Evolutionary conservation across 2,888 invertebrate genomes (phyloP).

Genomic region (Eupithecia subfuscata): DNA sequence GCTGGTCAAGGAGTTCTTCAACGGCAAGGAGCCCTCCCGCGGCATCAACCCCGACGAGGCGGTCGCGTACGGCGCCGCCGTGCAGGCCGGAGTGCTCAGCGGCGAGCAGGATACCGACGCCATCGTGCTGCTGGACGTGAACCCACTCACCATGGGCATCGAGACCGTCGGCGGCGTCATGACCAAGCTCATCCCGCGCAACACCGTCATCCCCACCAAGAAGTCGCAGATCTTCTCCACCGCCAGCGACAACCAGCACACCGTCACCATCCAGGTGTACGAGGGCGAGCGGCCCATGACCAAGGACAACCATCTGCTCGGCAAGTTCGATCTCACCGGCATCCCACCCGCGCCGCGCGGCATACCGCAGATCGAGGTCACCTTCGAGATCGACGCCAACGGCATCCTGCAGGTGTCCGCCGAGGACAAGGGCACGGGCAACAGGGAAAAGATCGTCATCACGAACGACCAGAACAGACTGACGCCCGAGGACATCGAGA

Average conservation of each 20-base stretch:
- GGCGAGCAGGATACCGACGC: slow-evolving; percentile 99
- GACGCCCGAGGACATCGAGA: slow-evolving; percentile 98
- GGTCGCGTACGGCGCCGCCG: slow-evolving; percentile 99
- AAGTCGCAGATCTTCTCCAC: slow-evolving; percentile 99
- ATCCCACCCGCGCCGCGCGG: slow-evolving; percentile 98
- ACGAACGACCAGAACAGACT: slow-evolving; percentile 99
- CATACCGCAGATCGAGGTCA: slow-evolving; percentile 97
- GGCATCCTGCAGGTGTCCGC: slow-evolving; percentile 98
- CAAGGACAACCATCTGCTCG: slow-evolving; percentile 99
- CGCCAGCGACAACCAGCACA: slow-evolving; percentile 99
- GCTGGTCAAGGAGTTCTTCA: slow-evolving; percentile 96
- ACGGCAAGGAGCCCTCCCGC: slow-evolving; percentile 98
- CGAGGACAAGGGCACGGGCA: slow-evolving; percentile 99
- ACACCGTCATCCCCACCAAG: slow-evolving; percentile 99
- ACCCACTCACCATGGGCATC: slow-evolving; percentile 99
- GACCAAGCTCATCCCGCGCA: slow-evolving; percentile 99
- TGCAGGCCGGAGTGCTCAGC: slow-evolving; percentile 98
- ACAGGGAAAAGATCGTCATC: slow-evolving; percentile 99
- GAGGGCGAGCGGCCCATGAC: slow-evolving; percentile 99
- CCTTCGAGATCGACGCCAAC: slow-evolving; percentile 97
- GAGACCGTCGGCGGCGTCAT: slow-evolving; percentile 99
- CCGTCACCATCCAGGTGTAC: slow-evolving; percentile 99
- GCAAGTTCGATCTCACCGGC: slow-evolving; percentile 98
- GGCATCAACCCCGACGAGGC: slow-evolving; percentile 99
- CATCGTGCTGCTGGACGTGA: slow-evolving; percentile 98